A percentile compares a stretch with the other conserved stretches of the same genome.
phyloP scores from a whole-genome alignment of 2,797 vertebrate species.

The Enoplosus armatus region DNA sequence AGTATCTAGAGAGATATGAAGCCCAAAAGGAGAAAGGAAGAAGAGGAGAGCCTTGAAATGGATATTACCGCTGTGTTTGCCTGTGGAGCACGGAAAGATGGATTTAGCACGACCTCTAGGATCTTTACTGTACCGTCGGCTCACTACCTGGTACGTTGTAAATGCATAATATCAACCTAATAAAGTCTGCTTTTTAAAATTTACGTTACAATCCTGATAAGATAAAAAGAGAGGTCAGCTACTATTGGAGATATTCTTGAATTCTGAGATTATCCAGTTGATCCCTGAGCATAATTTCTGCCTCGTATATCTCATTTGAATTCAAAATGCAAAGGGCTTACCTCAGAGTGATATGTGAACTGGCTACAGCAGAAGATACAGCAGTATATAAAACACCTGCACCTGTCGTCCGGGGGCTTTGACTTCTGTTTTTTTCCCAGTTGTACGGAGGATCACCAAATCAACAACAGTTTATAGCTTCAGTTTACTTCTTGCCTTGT shows the following conservation, averaged over 20 bases:
- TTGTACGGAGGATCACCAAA: constrained; percentile 11
- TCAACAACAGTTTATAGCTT: constrained; percentile 23
- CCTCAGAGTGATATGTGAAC: constrained; percentile 22
- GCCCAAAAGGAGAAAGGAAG: constrained; percentile 56
- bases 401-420: constrained; percentile 19
- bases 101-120: constrained; percentile 58
- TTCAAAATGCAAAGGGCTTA: constrained; percentile 11
- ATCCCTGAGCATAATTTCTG: constrained; percentile 4
- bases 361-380: constrained; percentile 23
- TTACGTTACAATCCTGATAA: not conserved
- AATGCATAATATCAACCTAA: constrained; percentile 32
- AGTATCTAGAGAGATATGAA: constrained; percentile 73
- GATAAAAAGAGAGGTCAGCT: not conserved
- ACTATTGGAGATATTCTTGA: not conserved
- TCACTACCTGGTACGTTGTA: constrained; percentile 70
- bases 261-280: not conserved
- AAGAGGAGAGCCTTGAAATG: constrained; percentile 54
- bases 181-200: not conserved
- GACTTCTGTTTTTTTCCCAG: constrained; percentile 11
- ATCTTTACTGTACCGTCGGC: constrained; percentile 54
- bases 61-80: constrained; percentile 59
- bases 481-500: constrained; percentile 27
- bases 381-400: constrained; percentile 44
- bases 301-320: not conserved
- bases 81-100: constrained; percentile 57